phyloP scores from a whole-genome alignment of 2,797 vertebrate genomes.

The Alectoris magna region DNA sequence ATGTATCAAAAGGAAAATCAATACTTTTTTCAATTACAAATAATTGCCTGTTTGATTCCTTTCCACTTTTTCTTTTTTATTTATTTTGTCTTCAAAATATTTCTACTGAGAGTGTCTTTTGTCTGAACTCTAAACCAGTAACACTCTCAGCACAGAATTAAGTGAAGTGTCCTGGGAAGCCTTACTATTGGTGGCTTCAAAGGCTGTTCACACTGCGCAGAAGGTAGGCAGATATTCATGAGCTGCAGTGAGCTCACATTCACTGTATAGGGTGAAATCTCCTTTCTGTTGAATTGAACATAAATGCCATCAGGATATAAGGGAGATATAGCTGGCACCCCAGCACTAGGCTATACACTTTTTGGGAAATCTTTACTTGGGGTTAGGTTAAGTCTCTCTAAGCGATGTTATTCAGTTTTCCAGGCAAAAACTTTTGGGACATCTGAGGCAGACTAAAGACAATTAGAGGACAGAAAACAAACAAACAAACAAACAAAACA shows the following conservation, averaged over 20 bases:
- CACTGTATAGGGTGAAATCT: neutral
- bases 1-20: slow-evolving; percentile 87
- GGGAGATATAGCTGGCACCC: neutral
- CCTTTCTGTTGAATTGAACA: neutral
- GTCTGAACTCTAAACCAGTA: neutral
- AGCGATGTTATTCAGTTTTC: neutral
- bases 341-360: neutral
- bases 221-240: neutral
- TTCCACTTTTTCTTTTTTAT: slow-evolving; percentile 81
- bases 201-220: neutral
- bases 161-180: neutral
- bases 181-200: neutral
- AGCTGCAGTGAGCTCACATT: neutral
- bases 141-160: neutral
- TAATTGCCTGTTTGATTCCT: slow-evolving; percentile 80
- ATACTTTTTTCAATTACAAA: slow-evolving; percentile 85
- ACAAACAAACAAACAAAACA: neutral
- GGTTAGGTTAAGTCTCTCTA: neutral
- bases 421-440: neutral
- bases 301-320: neutral
- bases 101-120: slow-evolving; percentile 56
- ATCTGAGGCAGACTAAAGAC: neutral
- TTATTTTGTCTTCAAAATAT: slow-evolving; percentile 78
- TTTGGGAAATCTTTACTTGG: neutral
- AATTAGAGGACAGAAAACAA: neutral